Percentiles rank a stretch among this genome's conserved stretches.
Evolutionary conservation across 2,113 vertebrate species (phyloP).

Genomic region (Anoplopoma fimbria): DNA sequence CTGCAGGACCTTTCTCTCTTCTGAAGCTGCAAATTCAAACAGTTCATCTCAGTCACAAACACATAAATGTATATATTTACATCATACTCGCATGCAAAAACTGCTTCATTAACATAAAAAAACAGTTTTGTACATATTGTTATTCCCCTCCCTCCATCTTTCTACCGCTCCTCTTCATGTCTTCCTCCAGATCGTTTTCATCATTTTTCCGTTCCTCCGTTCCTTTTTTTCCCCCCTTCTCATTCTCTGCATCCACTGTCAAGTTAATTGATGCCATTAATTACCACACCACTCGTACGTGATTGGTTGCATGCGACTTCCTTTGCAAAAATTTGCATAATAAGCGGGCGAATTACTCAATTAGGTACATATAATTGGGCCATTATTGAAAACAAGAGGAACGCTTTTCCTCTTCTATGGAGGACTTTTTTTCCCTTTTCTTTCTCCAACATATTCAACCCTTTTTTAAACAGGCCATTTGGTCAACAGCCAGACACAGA

Average conservation of each 20-base stretch:
- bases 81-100: not conserved
- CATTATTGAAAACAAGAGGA: conserved; percentile 57
- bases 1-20: conserved; percentile 85
- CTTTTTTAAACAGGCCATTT: conserved; percentile 52
- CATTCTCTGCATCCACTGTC: conserved; percentile 52
- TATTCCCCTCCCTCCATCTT: conserved; percentile 20
- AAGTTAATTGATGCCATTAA: conserved; percentile 66
- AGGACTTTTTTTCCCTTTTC: conserved; percentile 17
- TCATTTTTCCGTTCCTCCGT: conserved; percentile 19
- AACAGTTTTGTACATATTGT: conserved; percentile 27
- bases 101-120: conserved; percentile 50
- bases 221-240: not conserved
- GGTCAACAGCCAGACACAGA: conserved; percentile 61
- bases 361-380: conserved; percentile 65
- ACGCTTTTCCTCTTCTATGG: conserved; percentile 41
- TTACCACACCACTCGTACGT: conserved; percentile 60
- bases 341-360: conserved; percentile 61
- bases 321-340: conserved; percentile 63
- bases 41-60: conserved; percentile 55
- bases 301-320: conserved; percentile 70
- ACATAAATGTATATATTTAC: conserved; percentile 11
- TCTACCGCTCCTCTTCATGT: conserved; percentile 16
- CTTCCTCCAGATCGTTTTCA: conserved; percentile 20
- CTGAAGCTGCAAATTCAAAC: conserved; percentile 84
- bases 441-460: conserved; percentile 51